Conservation (phyloP, 2,113 vertebrate species). For the Bagarius yarrelli region DNA sequence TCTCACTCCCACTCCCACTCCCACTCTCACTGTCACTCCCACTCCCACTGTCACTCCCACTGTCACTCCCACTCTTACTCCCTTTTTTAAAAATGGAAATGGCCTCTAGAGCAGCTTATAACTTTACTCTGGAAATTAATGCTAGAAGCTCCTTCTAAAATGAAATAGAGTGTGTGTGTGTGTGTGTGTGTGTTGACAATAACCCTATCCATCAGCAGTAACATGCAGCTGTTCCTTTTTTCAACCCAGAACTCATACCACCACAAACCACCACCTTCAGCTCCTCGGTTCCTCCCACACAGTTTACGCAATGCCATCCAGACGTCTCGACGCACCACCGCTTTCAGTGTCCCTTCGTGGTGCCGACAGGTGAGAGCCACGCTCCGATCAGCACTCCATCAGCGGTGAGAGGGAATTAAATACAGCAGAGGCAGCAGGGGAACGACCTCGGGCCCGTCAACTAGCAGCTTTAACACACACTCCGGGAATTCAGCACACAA, state of each 20-base stretch:
- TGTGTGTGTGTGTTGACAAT: slow-evolving; percentile 57
- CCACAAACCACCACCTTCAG: slow-evolving; percentile 58
- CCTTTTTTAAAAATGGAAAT: background rate
- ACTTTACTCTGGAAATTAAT: too few species aligned
- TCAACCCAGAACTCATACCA: slow-evolving; percentile 57
- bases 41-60: too few species aligned
- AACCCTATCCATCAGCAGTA: slow-evolving; percentile 59
- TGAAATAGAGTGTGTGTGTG: slow-evolving; percentile 30
- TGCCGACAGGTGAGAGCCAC: slow-evolving; percentile 59
- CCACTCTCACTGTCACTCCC: too few species aligned
- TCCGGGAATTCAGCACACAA: slow-evolving; percentile 4
- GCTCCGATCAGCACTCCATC: slow-evolving; percentile 56
- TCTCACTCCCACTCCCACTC: too few species aligned
- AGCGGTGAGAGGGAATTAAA: slow-evolving; percentile 56
- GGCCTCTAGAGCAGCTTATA: background rate
- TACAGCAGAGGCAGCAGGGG: slow-evolving; percentile 41
- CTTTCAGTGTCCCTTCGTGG: slow-evolving; percentile 56
- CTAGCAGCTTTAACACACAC: slow-evolving; percentile 16
- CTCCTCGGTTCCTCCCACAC: slow-evolving; percentile 60
- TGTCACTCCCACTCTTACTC: too few species aligned
- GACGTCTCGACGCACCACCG: slow-evolving; percentile 58
- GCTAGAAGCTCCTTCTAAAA: background rate
- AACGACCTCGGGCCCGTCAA: slow-evolving; percentile 24
- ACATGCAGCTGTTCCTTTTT: slow-evolving; percentile 40
- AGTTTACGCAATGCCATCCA: slow-evolving; percentile 57